Evolutionary conservation across 2,113 vertebrate species (phyloP).

Genomic region (Gracilinanus agilis): DNA sequence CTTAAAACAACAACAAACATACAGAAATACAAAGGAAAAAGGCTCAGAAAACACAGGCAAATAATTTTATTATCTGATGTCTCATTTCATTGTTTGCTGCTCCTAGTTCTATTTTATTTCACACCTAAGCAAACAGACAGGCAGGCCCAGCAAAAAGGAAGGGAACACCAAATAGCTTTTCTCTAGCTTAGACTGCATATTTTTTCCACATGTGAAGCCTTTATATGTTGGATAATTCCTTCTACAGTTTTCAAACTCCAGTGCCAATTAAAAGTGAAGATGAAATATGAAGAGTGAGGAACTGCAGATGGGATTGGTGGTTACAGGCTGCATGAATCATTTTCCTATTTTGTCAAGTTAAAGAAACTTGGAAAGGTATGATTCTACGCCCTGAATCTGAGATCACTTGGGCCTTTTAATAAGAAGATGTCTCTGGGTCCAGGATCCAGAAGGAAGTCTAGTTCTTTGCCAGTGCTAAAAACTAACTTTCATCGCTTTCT

Average conservation of each 20-base stretch:
- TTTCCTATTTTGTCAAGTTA: not conserved
- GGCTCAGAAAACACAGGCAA: conserved; percentile 28
- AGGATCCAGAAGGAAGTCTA: fast-evolving
- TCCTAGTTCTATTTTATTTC: conserved; percentile 54
- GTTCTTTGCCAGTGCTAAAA: not conserved
- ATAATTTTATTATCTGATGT: not conserved
- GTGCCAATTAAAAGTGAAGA: not conserved
- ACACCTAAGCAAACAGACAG: conserved; percentile 27
- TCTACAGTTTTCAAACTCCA: not conserved
- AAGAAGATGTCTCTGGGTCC: not conserved
- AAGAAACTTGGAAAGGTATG: not conserved
- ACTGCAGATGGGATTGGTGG: not conserved
- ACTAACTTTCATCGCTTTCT: not conserved
- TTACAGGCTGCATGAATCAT: not conserved
- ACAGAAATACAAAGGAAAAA: conserved; percentile 25
- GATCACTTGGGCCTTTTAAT: not conserved
- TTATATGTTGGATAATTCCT: conserved; percentile 41
- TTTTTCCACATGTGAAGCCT: conserved; percentile 27
- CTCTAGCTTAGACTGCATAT: conserved; percentile 13
- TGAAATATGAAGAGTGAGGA: not conserved
- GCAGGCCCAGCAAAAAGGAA: conserved; percentile 43
- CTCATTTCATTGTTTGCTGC: conserved; percentile 35
- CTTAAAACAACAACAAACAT: not conserved
- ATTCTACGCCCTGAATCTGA: not conserved
- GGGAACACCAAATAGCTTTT: conserved; percentile 42